Evolutionary conservation across 1,140 invertebrate genomes (phyloP), one percentile per base, ranked within the genome.

Genomic region (Ostrea edulis): DNA sequence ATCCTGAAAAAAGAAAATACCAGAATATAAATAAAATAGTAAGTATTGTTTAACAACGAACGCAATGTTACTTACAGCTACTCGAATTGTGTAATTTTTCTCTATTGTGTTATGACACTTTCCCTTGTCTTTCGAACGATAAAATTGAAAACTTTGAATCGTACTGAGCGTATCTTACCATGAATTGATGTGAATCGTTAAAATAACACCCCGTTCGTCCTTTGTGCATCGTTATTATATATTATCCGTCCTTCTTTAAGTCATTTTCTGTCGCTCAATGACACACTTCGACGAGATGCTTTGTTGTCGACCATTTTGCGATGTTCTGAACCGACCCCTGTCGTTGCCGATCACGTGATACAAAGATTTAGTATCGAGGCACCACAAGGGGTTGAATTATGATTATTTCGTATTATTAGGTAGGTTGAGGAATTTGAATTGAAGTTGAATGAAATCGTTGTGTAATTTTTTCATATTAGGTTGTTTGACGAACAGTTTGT

Each of bases 1-100:
- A 77, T 35, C 29, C 68, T 77, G 68, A 77, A 77, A 77, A 29
- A 77, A 5, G 68, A 77, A 77, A 77, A 77, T 77, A 25, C 68
- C 25, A 77, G 68, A 77, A 35, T 77, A 14, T 35, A 77, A 77
- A 77, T 29, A 12, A 0, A 35, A 25, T 77, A 35, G 68, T 77
- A 77, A 77, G 68, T 77, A 77, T 2, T 8, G 22, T 29, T 77
- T 77, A 29, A 20, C 20, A n/a, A 77, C 9, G 35, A 29, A 11
- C 9, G 29, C 25, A 12, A 35, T 14, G 11, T 9, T 29, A 77
- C 22, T 35, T 22, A 3, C 68, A 35, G 68, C 11, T 29, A 77
- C 22, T 77, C 25, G 68, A 29, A 9, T 77, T 77, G n/a, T 35
- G 12, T 11, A 25, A 77, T 4, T 29, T 77, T 77, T 11, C 25